phyloP scores from a whole-genome alignment of 1,140 invertebrate species.

The Zaprionus taronus region DNA sequence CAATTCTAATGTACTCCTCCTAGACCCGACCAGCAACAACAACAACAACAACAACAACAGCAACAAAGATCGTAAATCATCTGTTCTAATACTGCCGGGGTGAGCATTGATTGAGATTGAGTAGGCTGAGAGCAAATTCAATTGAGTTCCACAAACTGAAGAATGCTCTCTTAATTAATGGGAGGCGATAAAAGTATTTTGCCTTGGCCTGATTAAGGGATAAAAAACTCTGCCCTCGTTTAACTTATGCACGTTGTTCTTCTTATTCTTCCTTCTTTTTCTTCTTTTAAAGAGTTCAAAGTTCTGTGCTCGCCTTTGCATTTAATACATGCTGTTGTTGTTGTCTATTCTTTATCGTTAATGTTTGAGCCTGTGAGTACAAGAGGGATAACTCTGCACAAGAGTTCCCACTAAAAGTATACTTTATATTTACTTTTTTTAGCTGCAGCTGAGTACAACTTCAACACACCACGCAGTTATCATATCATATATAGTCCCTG shows the following conservation, averaged over 20 bases:
- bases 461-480: no score
- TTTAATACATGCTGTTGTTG: neutral
- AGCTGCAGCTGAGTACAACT: no score
- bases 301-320: neutral
- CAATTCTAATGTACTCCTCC: slow-evolving; percentile 52
- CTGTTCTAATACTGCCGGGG: slow-evolving; percentile 23
- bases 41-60: neutral
- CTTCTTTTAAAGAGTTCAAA: no score
- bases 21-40: slow-evolving; percentile 1
- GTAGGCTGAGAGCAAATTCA: neutral
- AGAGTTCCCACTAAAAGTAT: neutral
- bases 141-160: neutral
- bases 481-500: no score
- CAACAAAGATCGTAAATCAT: slow-evolving; percentile 42
- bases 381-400: neutral
- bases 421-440: no score
- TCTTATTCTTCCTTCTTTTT: no score
- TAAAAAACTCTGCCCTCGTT: neutral
- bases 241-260: no score
- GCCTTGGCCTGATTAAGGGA: neutral
- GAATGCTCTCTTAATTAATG: slow-evolving; percentile 1
- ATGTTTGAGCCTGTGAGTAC: neutral
- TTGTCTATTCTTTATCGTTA: neutral
- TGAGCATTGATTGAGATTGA: neutral
- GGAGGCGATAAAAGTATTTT: neutral